These are phyloP conservation scores for Hippocampus zosterae DNA, from an alignment of 2,113 vertebrate species.

Conservation along the genomic window DNA sequence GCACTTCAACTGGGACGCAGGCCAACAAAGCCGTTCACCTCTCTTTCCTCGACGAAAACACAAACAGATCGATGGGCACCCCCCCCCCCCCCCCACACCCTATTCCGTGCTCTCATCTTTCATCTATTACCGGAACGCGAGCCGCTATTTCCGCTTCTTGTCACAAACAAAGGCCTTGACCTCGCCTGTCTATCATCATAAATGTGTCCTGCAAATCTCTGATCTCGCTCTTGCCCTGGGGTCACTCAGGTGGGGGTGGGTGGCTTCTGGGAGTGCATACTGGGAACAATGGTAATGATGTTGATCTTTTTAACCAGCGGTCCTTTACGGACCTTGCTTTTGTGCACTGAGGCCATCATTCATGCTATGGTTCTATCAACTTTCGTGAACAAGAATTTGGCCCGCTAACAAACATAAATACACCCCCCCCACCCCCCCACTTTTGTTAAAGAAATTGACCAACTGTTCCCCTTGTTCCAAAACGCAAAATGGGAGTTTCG, in stretches of 20 bases:
- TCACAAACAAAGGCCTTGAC: conserved; percentile 56
- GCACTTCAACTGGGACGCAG: conserved; percentile 57
- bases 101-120: conserved; percentile 61
- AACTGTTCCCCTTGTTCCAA: too few species aligned
- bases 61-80: conserved; percentile 65
- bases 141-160: conserved; percentile 59
- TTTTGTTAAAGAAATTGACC: background rate
- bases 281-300: background rate
- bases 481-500: too few species aligned
- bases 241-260: background rate
- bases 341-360: background rate
- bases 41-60: conserved; percentile 37
- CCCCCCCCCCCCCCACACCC: conserved; percentile 4
- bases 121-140: conserved; percentile 65
- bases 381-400: background rate
- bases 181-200: conserved; percentile 35
- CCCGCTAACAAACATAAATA: background rate
- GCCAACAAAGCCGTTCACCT: conserved; percentile 66
- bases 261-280: background rate
- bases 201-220: conserved; percentile 44
- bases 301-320: background rate
- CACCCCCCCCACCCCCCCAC: background rate
- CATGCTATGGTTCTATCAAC: background rate
- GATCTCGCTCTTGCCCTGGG: conserved; percentile 26
- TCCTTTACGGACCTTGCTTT: background rate